Evolutionary conservation across 2,888 invertebrate genomes (phyloP).

Genomic region (Dicranocentrus wangi): DNA sequence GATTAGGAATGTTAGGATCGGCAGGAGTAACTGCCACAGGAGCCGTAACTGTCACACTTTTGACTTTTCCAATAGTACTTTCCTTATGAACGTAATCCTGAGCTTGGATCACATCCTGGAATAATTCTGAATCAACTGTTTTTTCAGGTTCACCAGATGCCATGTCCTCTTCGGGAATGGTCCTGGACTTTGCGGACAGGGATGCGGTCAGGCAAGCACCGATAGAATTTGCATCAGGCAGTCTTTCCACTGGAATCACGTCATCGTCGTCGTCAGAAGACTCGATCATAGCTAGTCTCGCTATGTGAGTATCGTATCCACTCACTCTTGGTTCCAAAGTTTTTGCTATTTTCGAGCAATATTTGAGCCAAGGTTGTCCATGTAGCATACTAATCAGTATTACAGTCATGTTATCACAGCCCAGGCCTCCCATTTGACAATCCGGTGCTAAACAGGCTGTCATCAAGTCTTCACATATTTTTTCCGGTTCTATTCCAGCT

Average conservation of each 20-base stretch:
- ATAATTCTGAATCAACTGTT: not conserved
- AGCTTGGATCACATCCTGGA: slow-evolving; percentile 31
- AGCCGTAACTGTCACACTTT: not conserved
- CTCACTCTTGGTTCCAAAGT: slow-evolving; percentile 25
- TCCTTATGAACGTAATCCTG: slow-evolving; percentile 22
- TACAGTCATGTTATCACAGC: slow-evolving; percentile 99
- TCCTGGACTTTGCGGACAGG: not conserved
- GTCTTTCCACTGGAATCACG: slow-evolving; percentile 15
- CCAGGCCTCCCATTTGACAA: slow-evolving; percentile 95
- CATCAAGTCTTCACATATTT: slow-evolving; percentile 96
- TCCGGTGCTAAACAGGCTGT: slow-evolving; percentile 96
- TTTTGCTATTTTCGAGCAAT: slow-evolving; percentile 74
- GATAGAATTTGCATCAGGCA: slow-evolving; percentile 2
- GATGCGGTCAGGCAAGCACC: slow-evolving; percentile 4
- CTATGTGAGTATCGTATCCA: not conserved
- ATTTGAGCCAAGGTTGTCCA: slow-evolving; percentile 77
- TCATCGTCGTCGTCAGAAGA: slow-evolving; percentile 39
- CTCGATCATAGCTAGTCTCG: not conserved
- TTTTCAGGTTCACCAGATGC: not conserved
- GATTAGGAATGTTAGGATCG: no score
- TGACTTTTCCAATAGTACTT: not conserved
- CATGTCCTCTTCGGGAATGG: not conserved
- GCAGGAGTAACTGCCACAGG: not conserved
- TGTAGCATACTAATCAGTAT: slow-evolving; percentile 87
- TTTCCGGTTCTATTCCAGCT: slow-evolving; percentile 89